phyloP scores from a whole-genome alignment of 2,113 vertebrate species.

The Dascyllus trimaculatus region DNA sequence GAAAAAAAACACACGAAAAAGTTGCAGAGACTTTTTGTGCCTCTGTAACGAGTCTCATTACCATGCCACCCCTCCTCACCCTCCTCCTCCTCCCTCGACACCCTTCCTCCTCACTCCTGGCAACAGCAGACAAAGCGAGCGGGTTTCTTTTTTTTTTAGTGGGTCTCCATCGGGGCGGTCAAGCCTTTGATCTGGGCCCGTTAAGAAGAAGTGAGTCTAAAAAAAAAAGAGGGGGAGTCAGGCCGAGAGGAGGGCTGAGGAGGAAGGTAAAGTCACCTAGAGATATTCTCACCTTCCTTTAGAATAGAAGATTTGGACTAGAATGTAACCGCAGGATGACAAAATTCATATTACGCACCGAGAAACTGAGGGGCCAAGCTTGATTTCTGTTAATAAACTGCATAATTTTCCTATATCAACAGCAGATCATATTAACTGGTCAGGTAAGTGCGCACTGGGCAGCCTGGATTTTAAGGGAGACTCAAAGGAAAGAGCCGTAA shows the following conservation, averaged over 20 bases:
- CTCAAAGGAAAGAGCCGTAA: background rate
- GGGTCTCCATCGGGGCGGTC: conserved; percentile 77
- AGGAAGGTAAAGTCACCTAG: conserved; percentile 59
- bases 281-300: background rate
- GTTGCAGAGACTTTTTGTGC: conserved; percentile 79
- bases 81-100: conserved; percentile 54
- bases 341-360: background rate
- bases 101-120: conserved; percentile 86
- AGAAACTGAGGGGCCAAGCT: background rate
- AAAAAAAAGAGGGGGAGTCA: conserved; percentile 36
- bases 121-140: conserved; percentile 88
- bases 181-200: conserved; percentile 90
- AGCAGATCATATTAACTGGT: background rate
- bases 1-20: conserved; percentile 59
- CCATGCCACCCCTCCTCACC: conserved; percentile 77
- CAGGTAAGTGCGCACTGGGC: conserved; percentile 22
- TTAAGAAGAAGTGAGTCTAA: conserved; percentile 82
- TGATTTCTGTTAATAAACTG: background rate
- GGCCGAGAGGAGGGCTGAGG: conserved; percentile 27
- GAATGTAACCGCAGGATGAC: no score
- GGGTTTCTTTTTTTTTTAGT: conserved; percentile 74
- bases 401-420: background rate
- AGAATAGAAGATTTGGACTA: background rate
- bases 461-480: background rate
- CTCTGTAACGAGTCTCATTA: conserved; percentile 88